Evolutionary conservation across 2,113 vertebrate species (phyloP), one percentile per base, ranked within the genome.

Genomic region (Orthonyx spaldingii): DNA sequence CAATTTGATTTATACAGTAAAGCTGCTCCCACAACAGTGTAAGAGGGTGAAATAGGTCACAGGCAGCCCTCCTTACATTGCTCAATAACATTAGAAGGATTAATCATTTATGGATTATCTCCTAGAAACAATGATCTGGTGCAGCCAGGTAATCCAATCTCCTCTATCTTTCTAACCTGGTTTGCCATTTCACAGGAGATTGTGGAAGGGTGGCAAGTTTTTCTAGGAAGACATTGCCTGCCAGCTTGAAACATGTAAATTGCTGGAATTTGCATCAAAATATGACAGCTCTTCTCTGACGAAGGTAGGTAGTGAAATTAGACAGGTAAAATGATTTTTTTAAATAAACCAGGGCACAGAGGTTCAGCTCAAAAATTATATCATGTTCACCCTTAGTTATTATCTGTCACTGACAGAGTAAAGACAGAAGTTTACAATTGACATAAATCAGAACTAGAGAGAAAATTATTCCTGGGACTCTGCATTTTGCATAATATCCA

Each of bases 21-120:
- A 95, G 92, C 88, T 96, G 78, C 93, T 96, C 81, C 71, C 56
- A 77, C 61, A 82, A 39, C 91, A 90, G 82, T 68, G 69, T 72
- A 72, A 96, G 92, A 97, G 96, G 93, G 96, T 97, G 96, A 98
- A 98, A 95, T 98, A 96, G 97, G 97, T 98, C 97, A 97, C 83
- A 86, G 86, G 70, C 85, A 41, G 82, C 87, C 89, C 64, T 97
- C 97, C 96, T 96, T 97, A 95, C 93, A 56, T 97, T 96, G 97
- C 97, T 97, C 90, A 97, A 97, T 98, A 97, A 98, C 98, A 98
- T 98, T 93, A 96, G 98, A 97, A 98, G 97, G 96, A 98, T 99
- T 98, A 99, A 99, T 99, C 98, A 99, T 99, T 98, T 97, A 99
- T 98, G 96, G 95, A 94, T 98, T 98, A 97, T 97, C 98, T 97